phyloP scores from a whole-genome alignment of 2,113 vertebrate genomes.

The Aegotheles bennettii region DNA sequence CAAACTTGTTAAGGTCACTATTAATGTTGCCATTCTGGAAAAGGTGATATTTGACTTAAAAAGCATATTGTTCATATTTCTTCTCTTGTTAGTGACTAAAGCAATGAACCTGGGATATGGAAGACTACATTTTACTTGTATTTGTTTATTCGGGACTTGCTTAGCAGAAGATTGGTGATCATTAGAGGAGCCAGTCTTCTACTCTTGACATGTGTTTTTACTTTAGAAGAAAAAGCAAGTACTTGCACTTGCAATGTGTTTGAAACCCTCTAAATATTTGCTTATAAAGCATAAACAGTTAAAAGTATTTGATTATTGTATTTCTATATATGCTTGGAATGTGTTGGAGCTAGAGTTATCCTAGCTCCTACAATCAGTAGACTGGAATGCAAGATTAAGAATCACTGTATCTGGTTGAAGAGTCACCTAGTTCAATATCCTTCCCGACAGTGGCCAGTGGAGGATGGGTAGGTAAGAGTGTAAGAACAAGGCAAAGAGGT shows the following conservation, averaged over 20 bases:
- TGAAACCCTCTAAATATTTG: background rate
- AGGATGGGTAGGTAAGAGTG: background rate
- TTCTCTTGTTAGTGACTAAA: background rate
- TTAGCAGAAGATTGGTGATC: background rate
- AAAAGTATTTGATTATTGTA: background rate
- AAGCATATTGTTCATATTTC: background rate
- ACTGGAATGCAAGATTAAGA: background rate
- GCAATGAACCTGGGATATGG: background rate
- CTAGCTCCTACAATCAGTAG: background rate
- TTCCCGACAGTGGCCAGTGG: background rate
- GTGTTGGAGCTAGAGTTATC: background rate
- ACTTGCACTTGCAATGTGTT: accelerated
- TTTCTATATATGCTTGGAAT: background rate
- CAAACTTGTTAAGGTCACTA: background rate
- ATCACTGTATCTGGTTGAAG: background rate
- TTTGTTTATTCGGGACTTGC: background rate
- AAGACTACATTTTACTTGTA: background rate
- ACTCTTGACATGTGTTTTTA: background rate
- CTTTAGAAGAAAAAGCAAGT: background rate
- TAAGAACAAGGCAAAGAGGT: background rate
- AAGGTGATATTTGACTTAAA: background rate
- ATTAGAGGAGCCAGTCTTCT: background rate
- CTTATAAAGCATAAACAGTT: background rate
- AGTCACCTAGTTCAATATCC: background rate
- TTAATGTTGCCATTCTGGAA: background rate